Evolutionary conservation across 2,797 vertebrate genomes (phyloP).

Genomic region (Rhadinocentrus ornatus): DNA sequence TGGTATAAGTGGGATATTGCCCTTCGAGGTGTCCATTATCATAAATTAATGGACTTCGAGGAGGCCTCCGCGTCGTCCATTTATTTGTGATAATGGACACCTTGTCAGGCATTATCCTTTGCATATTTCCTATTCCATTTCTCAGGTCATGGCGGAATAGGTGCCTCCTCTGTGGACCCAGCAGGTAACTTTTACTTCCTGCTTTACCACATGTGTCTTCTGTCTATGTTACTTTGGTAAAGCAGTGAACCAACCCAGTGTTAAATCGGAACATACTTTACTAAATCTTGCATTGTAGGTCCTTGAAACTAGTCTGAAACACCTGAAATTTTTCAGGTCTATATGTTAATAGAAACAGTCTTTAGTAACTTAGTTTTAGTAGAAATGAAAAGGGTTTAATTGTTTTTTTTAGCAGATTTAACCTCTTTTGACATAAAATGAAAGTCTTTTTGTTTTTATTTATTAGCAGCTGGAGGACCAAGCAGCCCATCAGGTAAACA

Average conservation of each 20-base stretch:
- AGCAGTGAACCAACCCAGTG: not conserved
- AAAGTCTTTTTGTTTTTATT: not conserved
- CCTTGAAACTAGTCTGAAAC: not conserved
- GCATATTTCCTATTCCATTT: too few species aligned
- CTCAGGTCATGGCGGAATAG: slow-evolving; percentile 3
- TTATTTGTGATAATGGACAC: too few species aligned
- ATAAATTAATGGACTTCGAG: too few species aligned
- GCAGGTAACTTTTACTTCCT: slow-evolving; percentile 24
- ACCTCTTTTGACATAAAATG: not conserved
- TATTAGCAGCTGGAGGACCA: slow-evolving; percentile 53
- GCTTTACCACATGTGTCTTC: not conserved
- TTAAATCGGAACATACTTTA: not conserved
- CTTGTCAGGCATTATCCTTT: too few species aligned
- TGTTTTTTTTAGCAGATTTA: not conserved
- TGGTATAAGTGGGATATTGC: too few species aligned
- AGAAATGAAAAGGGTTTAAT: not conserved
- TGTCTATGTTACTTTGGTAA: not conserved
- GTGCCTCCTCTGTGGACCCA: slow-evolving; percentile 6
- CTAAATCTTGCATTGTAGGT: too few species aligned
- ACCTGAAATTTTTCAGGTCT: not conserved
- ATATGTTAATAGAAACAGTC: not conserved
- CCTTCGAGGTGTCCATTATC: too few species aligned
- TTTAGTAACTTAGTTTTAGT: not conserved
- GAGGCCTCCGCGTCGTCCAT: too few species aligned
- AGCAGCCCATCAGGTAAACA: slow-evolving; percentile 46